Evolutionary conservation across 2,888 invertebrate genomes (phyloP).

Genomic region (Eupithecia subfuscata): DNA sequence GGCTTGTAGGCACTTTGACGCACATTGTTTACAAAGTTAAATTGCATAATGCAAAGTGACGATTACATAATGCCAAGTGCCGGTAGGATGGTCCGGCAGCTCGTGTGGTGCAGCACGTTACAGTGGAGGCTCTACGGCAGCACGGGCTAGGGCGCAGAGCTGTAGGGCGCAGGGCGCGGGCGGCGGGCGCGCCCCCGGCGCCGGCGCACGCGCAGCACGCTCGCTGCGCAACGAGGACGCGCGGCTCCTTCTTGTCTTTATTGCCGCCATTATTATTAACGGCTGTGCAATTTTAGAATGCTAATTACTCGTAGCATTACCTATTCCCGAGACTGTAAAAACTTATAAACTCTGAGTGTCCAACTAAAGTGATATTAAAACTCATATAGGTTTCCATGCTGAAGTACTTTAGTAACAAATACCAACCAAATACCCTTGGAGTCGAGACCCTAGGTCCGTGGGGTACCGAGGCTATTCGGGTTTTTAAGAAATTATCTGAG

Average conservation of each 20-base stretch:
- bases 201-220: constrained; percentile 27
- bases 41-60: not conserved
- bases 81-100: no score
- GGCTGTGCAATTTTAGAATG: not conserved
- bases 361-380: not conserved
- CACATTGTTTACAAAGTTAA: no score
- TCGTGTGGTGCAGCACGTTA: no score
- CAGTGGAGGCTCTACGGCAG: no score
- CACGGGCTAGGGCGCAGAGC: no score
- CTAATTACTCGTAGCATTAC: not conserved
- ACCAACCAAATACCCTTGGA: not conserved
- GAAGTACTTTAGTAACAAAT: not conserved
- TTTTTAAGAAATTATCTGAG: no score
- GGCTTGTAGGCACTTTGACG: no score
- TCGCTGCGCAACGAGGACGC: constrained; percentile 41
- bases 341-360: not conserved
- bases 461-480: no score
- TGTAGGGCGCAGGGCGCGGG: not conserved
- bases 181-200: not conserved
- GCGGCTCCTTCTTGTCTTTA: constrained; percentile 20
- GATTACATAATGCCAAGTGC: no score
- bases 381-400: not conserved
- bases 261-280: constrained; percentile 12
- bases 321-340: not conserved
- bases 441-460: no score